phyloP scores from a whole-genome alignment of 2,888 invertebrate genomes.

The Tachina lurida region DNA sequence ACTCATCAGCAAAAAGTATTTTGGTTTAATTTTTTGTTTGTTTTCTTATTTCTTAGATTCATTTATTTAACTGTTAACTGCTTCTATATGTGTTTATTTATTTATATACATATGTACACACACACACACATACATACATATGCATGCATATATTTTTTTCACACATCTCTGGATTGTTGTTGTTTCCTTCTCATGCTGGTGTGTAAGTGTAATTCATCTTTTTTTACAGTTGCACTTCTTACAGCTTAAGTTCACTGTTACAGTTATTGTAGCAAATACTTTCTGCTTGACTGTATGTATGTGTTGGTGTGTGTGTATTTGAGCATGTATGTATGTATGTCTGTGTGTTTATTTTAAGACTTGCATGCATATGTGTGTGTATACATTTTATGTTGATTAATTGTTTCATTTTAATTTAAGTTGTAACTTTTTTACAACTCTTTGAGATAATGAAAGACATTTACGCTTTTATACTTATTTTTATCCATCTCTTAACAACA shows the following conservation, averaged over 20 bases:
- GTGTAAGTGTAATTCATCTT: constrained; percentile 2
- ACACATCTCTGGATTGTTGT: neutral
- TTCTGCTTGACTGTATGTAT: constrained; percentile 4
- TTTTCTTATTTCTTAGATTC: constrained; percentile 39
- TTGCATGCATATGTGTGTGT: neutral
- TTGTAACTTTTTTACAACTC: constrained; percentile 56
- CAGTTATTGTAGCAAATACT: neutral
- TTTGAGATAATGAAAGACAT: constrained; percentile 23
- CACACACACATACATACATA: no score
- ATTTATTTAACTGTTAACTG: constrained; percentile 63
- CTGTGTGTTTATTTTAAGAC: constrained; percentile 1
- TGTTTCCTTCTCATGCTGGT: constrained; percentile 7
- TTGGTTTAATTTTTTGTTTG: neutral
- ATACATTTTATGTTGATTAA: constrained; percentile 67
- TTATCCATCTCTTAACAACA: neutral
- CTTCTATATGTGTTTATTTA: constrained; percentile 40
- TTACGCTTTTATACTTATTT: constrained; percentile 20
- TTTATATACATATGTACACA: no score
- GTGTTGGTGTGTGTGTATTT: neutral
- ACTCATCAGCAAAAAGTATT: constrained; percentile 21
- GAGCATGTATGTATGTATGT: neutral
- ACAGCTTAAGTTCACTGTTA: constrained; percentile 54
- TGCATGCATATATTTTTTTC: neutral
- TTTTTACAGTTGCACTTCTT: constrained; percentile 34
- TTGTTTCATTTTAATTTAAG: constrained; percentile 68